Evolutionary conservation across 2,888 invertebrate genomes (phyloP).

Genomic region (Hirtodrosophila histrioides): DNA sequence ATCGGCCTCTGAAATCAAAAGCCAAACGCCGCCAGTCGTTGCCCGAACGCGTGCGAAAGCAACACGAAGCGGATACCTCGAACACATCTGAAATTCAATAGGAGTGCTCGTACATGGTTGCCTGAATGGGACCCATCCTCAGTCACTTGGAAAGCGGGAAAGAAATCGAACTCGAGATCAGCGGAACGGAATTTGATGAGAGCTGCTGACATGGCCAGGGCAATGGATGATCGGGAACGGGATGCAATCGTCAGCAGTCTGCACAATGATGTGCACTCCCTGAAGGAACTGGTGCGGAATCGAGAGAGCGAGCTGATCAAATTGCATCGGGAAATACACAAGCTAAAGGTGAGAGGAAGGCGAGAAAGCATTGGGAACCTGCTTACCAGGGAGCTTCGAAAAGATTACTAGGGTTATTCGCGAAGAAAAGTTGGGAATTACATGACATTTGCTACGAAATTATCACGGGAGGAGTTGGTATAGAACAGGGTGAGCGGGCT

Average conservation of each 20-base stretch:
- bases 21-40: constrained; percentile 54
- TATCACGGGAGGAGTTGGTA: too few relatives aligned
- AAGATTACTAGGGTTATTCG: too few relatives aligned
- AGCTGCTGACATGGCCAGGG: constrained; percentile 46
- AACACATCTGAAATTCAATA: background rate
- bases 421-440: too few relatives aligned
- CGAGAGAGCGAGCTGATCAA: constrained; percentile 87
- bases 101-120: constrained; percentile 7
- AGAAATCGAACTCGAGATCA: constrained; percentile 3
- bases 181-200: constrained; percentile 9
- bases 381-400: too few relatives aligned
- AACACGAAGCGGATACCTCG: constrained; percentile 22
- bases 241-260: constrained; percentile 84
- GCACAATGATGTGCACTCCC: constrained; percentile 86
- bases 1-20: constrained; percentile 41
- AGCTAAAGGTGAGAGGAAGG: constrained; percentile 78
- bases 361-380: background rate
- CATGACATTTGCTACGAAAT: too few relatives aligned
- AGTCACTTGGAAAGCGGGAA: constrained; percentile 15
- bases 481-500: too few relatives aligned
- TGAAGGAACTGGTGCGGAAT: constrained; percentile 85
- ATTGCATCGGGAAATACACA: constrained; percentile 89
- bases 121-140: constrained; percentile 36
- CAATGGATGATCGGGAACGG: constrained; percentile 56
- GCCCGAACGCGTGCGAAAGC: constrained; percentile 47